Evolutionary conservation across 2,797 vertebrate genomes (phyloP).

Genomic region (Pelodytes ibericus): DNA sequence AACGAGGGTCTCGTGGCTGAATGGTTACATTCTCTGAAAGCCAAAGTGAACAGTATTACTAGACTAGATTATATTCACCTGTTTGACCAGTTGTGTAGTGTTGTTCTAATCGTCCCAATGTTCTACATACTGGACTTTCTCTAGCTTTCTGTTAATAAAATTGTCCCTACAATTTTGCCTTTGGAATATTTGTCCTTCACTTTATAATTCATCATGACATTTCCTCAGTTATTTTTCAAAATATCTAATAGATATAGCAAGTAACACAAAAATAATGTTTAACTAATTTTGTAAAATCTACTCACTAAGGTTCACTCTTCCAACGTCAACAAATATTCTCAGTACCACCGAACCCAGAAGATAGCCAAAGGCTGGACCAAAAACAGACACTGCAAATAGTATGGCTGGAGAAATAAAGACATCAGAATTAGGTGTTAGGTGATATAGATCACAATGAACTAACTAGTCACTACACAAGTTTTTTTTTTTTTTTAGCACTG

Average conservation of each 20-base stretch:
- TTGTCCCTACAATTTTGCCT: too few relatives aligned
- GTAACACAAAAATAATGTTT: not conserved
- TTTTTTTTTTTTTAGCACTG: constrained; percentile 1
- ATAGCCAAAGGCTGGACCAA: constrained; percentile 92
- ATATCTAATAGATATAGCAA: too few relatives aligned
- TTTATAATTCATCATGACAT: too few relatives aligned
- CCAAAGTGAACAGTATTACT: constrained; percentile 1
- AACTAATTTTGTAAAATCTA: constrained; percentile 23
- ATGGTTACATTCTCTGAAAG: constrained; percentile 72
- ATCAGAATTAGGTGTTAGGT: not conserved
- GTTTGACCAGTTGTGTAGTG: not conserved
- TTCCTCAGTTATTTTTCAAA: too few relatives aligned
- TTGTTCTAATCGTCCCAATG: too few relatives aligned
- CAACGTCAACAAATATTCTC: constrained; percentile 87
- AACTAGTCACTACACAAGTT: not conserved
- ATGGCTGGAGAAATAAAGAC: constrained; percentile 77
- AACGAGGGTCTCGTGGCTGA: constrained; percentile 82
- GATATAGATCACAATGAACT: too few relatives aligned
- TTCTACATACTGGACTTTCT: too few relatives aligned
- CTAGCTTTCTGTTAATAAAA: too few relatives aligned
- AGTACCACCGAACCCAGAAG: constrained; percentile 86
- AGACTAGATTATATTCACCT: constrained; percentile 70
- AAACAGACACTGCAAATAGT: constrained; percentile 89
- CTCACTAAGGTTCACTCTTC: constrained; percentile 77
- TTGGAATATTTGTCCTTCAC: too few relatives aligned